Conservation (phyloP, 92 coral and sea anemone species). For the Isaurus tuberculatus region DNA sequence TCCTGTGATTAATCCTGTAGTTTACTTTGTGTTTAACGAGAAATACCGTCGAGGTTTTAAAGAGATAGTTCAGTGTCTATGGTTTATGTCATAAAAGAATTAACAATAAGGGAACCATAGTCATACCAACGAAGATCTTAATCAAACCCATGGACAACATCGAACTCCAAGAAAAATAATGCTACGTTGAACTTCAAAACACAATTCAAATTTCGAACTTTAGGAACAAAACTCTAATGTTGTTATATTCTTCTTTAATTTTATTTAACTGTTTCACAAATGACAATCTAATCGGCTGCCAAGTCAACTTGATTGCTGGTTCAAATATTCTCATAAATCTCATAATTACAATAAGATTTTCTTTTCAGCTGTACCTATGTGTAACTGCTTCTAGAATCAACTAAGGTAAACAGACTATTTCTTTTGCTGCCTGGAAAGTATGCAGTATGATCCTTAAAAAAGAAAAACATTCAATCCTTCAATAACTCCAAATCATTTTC, state of each 20-base stretch:
- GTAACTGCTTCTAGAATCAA: neutral
- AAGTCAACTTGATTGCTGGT: neutral
- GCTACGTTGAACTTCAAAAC: too few species aligned
- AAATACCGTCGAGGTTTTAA: too few species aligned
- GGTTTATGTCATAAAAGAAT: too few species aligned
- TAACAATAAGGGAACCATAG: too few species aligned
- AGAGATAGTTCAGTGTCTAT: too few species aligned
- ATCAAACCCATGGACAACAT: too few species aligned
- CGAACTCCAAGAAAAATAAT: too few species aligned
- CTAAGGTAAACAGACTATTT: neutral
- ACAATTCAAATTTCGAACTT: too few species aligned
- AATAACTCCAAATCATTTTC: neutral
- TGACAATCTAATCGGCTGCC: neutral
- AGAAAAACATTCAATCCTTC: neutral
- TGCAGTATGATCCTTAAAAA: neutral
- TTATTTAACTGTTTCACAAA: neutral
- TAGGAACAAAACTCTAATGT: too few species aligned
- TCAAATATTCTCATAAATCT: neutral
- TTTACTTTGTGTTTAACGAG: too few species aligned
- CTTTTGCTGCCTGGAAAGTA: neutral
- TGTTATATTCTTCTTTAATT: neutral
- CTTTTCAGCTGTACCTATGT: neutral
- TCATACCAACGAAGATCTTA: too few species aligned
- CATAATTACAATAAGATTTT: neutral
- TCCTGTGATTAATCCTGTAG: too few species aligned